These are phyloP conservation scores for Geopemphigus sp. DNA, from an alignment of 1,140 invertebrate genomes.

Conservation along the genomic window DNA sequence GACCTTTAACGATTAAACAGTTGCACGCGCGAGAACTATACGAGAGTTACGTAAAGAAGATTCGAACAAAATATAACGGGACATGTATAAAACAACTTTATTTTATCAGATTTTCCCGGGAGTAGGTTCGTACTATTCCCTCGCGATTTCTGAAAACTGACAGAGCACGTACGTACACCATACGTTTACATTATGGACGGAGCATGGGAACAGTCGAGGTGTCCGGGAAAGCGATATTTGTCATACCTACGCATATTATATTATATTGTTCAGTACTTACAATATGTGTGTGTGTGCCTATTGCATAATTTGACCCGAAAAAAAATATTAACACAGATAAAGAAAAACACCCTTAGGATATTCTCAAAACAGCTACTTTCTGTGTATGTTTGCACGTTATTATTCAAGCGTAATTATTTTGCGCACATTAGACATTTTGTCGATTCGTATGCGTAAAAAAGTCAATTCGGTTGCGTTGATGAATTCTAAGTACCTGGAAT, in stretches of 20 bases:
- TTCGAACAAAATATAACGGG: background rate
- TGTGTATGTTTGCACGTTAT: no score
- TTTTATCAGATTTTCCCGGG: slow-evolving; percentile 17
- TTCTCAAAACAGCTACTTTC: no score
- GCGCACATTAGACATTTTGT: no score
- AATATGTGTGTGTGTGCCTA: no score
- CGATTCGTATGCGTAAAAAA: no score
- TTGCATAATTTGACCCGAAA: no score
- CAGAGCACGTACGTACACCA: slow-evolving; percentile 12
- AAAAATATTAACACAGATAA: no score
- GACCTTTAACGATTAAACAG: no score
- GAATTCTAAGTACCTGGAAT: no score
- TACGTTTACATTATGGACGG: background rate
- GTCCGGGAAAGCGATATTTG: slow-evolving; percentile 4
- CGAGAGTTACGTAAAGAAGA: background rate
- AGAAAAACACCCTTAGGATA: no score
- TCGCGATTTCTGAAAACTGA: background rate
- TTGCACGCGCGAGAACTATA: background rate
- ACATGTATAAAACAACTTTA: background rate
- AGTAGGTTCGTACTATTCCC: background rate
- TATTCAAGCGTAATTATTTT: no score
- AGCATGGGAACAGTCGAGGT: background rate
- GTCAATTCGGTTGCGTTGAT: no score
- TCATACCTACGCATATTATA: background rate
- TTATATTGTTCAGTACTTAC: background rate